Evolutionary conservation across 2,888 invertebrate genomes (phyloP), one percentile per base, ranked within the genome.

Genomic region (Stenolophus ochropezus): DNA sequence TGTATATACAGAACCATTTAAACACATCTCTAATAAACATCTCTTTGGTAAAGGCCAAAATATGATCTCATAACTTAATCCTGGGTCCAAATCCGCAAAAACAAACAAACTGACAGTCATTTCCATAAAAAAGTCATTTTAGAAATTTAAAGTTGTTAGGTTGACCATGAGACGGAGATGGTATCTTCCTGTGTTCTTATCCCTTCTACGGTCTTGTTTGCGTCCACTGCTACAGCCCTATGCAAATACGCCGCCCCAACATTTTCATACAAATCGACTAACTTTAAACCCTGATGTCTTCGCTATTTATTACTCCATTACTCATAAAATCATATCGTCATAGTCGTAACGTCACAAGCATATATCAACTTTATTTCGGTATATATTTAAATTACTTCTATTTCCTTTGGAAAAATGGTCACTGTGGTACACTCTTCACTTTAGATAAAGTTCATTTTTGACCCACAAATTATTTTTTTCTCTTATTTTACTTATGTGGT

Each of bases 71-170:
- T 6, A 6, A 3, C 8, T 14, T n/a, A 14, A 14, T 33, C 33
- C 6, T 20, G n/a, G n/a, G n/a, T n/a, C 25, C 3, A 61, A 61
- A 25, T 23, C 27, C 23, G 25, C 27, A 27, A n/a, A 61, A 25
- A 61, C 61, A 61, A 56, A 56, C 56, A 56, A 5, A 20, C 21
- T 20, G 1, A 0, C 8, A 21, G n/a, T 4, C 27, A 61, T 61
- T 61, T 61, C 61, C 61, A 61, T 61, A 61, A 61, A 61, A 61
- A 61, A 61, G 61, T 14, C 23, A 61, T 61, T 25, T 61, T 61
- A 6, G 23, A 23, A 61, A 61, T 27, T 56, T 27, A 61, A 61
- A 61, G 61, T 61, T 61, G 14, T 5, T 3, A 6, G 5, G 14
- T 61, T 61, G 61, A 61, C 27, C 27, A 61, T 8, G 1, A 42